Conservation (phyloP, 1,140 invertebrate species). For the Gonatopus flavifemur region DNA sequence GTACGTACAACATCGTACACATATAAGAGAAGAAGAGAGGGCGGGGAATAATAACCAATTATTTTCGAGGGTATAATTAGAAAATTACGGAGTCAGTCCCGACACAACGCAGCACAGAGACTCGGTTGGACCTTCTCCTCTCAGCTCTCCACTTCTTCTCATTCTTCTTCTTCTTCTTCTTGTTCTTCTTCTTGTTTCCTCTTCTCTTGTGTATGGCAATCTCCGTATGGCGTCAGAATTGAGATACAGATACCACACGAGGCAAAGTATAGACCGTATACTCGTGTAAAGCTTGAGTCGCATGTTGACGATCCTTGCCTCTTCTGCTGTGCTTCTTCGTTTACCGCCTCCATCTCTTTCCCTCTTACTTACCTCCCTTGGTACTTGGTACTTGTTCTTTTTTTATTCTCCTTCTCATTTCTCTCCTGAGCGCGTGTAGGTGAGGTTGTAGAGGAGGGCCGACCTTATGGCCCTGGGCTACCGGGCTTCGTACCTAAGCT, state of each 20-base stretch:
- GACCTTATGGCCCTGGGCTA: conserved; percentile 57
- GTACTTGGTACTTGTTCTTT: conserved; percentile 2
- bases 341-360: neutral
- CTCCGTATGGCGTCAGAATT: conserved; percentile 44
- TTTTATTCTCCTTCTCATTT: conserved; percentile 5
- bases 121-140: conserved; percentile 33
- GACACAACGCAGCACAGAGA: conserved; percentile 41
- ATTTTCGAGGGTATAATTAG: conserved; percentile 59
- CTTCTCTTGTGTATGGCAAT: conserved; percentile 24
- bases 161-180: conserved; percentile 6
- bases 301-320: conserved; percentile 29
- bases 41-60: conserved; percentile 55
- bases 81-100: conserved; percentile 53
- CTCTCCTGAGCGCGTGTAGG: conserved; percentile 33
- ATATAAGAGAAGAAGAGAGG: conserved; percentile 16
- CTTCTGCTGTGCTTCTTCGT: conserved; percentile 11
- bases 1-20: conserved; percentile 39
- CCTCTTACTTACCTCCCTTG: neutral
- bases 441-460: conserved; percentile 49
- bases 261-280: conserved; percentile 48
- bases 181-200: conserved; percentile 17
- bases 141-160: conserved; percentile 11
- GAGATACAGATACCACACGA: conserved; percentile 53
- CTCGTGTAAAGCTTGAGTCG: conserved; percentile 36
- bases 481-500: conserved; percentile 50